Percentiles rank a stretch among this genome's conserved stretches.
These are phyloP conservation scores for Tor tambroides DNA, from an alignment of 2,113 vertebrate species.

Conservation along the genomic window DNA sequence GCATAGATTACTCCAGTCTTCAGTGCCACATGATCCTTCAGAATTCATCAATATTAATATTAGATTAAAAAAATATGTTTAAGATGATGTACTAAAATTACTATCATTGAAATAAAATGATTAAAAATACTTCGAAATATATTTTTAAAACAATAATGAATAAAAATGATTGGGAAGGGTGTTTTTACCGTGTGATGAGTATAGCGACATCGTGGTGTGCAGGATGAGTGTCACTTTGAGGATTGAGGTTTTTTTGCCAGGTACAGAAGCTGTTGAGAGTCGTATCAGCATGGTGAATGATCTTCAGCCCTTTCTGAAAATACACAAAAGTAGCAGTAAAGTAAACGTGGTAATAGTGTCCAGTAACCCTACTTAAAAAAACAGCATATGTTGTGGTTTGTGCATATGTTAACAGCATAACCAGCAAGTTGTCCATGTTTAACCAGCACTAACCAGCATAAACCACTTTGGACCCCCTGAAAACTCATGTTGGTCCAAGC, in stretches of 20 bases:
- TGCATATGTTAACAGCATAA: too few species aligned
- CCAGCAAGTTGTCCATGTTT: not conserved
- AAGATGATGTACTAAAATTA: too few species aligned
- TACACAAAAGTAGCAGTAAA: slow-evolving; percentile 16
- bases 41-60: not conserved
- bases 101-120: too few species aligned
- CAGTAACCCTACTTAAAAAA: too few species aligned
- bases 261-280: slow-evolving; percentile 95
- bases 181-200: slow-evolving; percentile 86
- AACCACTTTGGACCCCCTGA: not conserved
- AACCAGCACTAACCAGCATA: not conserved
- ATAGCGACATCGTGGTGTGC: slow-evolving; percentile 94
- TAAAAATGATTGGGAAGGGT: not conserved
- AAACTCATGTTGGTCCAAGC: not conserved
- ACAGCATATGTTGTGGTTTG: not conserved
- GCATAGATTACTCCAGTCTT: not conserved
- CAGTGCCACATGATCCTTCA: not conserved
- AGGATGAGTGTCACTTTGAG: slow-evolving; percentile 91
- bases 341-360: not conserved
- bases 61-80: too few species aligned
- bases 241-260: slow-evolving; percentile 97
- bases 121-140: too few species aligned
- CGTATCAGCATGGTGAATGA: slow-evolving; percentile 93
- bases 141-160: too few species aligned
- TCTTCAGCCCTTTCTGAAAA: slow-evolving; percentile 87